These are phyloP conservation scores for Galbula dea DNA, from an alignment of 2,113 vertebrate genomes.

Conservation along the genomic window DNA sequence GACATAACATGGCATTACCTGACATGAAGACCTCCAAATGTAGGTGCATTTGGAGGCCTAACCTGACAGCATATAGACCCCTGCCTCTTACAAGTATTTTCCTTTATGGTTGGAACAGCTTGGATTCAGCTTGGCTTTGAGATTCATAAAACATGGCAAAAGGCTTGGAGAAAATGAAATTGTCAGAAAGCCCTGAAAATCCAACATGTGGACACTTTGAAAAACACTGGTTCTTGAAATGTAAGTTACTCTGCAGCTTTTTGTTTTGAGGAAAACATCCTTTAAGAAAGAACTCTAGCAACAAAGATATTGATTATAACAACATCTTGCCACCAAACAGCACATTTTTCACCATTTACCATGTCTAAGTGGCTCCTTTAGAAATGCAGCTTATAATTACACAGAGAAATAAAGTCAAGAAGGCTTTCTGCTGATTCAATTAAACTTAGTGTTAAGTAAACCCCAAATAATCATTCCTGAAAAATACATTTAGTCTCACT, in stretches of 20 bases:
- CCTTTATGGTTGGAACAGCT: background rate
- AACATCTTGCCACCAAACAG: background rate
- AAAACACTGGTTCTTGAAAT: background rate
- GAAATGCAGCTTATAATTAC: background rate
- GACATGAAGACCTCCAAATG: background rate
- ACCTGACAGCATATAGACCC: background rate
- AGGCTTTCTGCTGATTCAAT: conserved; percentile 9
- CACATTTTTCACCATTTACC: background rate
- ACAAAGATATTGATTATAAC: background rate
- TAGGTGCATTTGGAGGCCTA: background rate
- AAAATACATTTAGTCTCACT: background rate
- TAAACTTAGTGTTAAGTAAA: background rate
- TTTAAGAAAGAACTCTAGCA: background rate
- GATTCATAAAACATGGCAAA: background rate
- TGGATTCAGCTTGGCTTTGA: background rate
- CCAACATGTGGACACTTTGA: background rate
- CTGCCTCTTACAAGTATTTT: background rate
- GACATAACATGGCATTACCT: too few species aligned
- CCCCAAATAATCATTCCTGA: background rate
- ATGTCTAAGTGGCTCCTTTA: background rate
- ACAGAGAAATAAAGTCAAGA: conserved; percentile 7
- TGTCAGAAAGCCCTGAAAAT: background rate
- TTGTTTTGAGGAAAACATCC: background rate
- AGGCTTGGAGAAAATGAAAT: background rate
- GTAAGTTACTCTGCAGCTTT: background rate